Evolutionary conservation across 1,140 invertebrate genomes (phyloP).

Genomic region (Lasaia peninsularis): DNA sequence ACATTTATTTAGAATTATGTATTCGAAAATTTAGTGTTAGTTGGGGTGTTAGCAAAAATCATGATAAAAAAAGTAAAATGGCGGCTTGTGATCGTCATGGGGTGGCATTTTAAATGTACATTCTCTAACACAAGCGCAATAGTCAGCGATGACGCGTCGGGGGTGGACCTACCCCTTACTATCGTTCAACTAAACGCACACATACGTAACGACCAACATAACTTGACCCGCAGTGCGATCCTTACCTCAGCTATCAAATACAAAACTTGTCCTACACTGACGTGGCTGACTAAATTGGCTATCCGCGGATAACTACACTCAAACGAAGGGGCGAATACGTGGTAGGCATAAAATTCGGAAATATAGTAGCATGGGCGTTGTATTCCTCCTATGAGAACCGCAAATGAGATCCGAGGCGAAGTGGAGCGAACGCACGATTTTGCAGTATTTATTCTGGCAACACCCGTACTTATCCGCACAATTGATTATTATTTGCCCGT

Average conservation of each 20-base stretch:
- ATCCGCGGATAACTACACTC: conserved; percentile 44
- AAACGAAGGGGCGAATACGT: conserved; percentile 39
- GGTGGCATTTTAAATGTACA: conserved; percentile 72
- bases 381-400: conserved; percentile 56
- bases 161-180: conserved; percentile 55
- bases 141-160: conserved; percentile 67
- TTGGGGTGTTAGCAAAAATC: conserved; percentile 35
- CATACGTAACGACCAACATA: conserved; percentile 29
- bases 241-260: conserved; percentile 22
- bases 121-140: conserved; percentile 72
- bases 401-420: conserved; percentile 64
- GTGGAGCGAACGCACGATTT: conserved; percentile 64
- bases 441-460: conserved; percentile 56
- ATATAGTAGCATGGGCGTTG: conserved; percentile 59
- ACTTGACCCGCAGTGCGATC: conserved; percentile 26
- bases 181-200: conserved; percentile 64
- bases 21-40: conserved; percentile 22
- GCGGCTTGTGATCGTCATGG: conserved; percentile 68
- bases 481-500: conserved; percentile 21
- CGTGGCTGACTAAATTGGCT: conserved; percentile 43
- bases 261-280: conserved; percentile 34
- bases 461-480: conserved; percentile 24
- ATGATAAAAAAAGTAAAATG: conserved; percentile 60
- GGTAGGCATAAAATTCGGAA: conserved; percentile 73
- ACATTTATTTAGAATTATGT: background rate